Conservation (phyloP, 2,113 vertebrate genomes). For the Mionectes macconnelli region DNA sequence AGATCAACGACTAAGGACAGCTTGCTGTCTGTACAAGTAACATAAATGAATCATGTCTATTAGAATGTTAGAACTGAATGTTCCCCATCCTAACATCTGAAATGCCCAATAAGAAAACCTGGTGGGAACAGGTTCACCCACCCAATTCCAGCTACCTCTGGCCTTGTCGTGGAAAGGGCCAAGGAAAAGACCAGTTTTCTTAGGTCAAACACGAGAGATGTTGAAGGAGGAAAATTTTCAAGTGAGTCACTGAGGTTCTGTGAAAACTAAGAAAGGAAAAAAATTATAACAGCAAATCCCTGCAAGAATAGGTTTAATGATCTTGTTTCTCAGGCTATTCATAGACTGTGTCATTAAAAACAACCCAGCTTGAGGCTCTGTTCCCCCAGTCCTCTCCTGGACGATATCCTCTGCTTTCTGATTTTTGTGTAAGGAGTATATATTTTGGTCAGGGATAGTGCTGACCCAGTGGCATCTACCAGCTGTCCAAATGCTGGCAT, state of each 20-base stretch:
- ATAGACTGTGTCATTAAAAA: neutral
- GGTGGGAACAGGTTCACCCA: neutral
- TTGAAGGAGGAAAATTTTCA: neutral
- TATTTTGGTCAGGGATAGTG: neutral
- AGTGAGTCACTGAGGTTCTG: neutral
- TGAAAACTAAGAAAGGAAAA: neutral
- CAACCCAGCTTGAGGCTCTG: neutral
- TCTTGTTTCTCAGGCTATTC: slow-evolving; percentile 9
- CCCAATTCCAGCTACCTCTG: neutral
- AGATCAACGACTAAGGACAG: neutral
- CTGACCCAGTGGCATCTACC: neutral
- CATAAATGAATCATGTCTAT: neutral
- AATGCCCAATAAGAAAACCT: neutral
- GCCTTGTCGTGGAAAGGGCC: neutral
- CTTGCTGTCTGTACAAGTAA: neutral
- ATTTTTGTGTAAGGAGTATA: neutral
- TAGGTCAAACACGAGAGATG: neutral
- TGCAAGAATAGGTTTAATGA: neutral
- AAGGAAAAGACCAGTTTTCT: neutral
- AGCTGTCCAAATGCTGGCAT: neutral
- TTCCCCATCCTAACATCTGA: neutral
- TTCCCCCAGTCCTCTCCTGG: neutral
- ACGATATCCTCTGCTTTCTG: neutral
- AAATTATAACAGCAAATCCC: neutral
- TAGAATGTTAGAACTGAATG: neutral